These are phyloP conservation scores for Zaprionus kolodkinae DNA, from an alignment of 1,140 invertebrate species.

Conservation along the genomic window DNA sequence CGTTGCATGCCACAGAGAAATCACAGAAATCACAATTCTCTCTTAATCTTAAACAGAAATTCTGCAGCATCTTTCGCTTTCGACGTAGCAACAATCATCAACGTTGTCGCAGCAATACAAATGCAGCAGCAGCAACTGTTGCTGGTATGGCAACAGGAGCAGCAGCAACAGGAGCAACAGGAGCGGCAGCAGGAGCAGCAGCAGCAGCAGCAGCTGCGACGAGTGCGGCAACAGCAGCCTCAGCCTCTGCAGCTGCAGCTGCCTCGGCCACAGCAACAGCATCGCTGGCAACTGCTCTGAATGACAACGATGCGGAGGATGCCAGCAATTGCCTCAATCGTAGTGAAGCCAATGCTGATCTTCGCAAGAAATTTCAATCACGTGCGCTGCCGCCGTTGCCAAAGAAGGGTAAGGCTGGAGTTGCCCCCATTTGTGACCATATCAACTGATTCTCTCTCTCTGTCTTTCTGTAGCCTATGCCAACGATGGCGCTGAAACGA, in stretches of 20 bases:
- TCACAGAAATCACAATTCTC: slow-evolving; percentile 74
- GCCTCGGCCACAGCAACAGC: slow-evolving; percentile 19
- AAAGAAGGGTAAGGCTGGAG: slow-evolving; percentile 83
- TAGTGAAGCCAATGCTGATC: slow-evolving; percentile 74
- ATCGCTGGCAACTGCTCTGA: slow-evolving; percentile 1
- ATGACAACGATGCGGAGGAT: slow-evolving; percentile 33
- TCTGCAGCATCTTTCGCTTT: slow-evolving; percentile 93
- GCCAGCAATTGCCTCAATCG: slow-evolving; percentile 41
- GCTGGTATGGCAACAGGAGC: slow-evolving; percentile 13
- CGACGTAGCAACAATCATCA: slow-evolving; percentile 85
- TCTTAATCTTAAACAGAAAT: slow-evolving; percentile 92
- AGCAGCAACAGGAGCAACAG: slow-evolving; percentile 21
- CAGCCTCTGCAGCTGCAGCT: slow-evolving; percentile 22
- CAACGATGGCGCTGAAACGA: slow-evolving; percentile 69
- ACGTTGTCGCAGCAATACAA: slow-evolving; percentile 64
- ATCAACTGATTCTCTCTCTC: neutral
- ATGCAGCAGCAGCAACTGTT: neutral
- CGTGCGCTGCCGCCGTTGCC: slow-evolving; percentile 93
- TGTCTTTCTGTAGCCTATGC: slow-evolving; percentile 51
- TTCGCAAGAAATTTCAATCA: slow-evolving; percentile 85
- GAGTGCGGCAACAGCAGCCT: slow-evolving; percentile 16
- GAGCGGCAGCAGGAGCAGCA: slow-evolving; percentile 4
- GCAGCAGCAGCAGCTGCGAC: slow-evolving; percentile 22
- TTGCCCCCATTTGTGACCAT: neutral
- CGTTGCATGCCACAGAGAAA: slow-evolving; percentile 73